Evolutionary conservation across 2,888 invertebrate species (phyloP), one percentile per base, ranked within the genome.

Genomic region (Panzeria rudis): DNA sequence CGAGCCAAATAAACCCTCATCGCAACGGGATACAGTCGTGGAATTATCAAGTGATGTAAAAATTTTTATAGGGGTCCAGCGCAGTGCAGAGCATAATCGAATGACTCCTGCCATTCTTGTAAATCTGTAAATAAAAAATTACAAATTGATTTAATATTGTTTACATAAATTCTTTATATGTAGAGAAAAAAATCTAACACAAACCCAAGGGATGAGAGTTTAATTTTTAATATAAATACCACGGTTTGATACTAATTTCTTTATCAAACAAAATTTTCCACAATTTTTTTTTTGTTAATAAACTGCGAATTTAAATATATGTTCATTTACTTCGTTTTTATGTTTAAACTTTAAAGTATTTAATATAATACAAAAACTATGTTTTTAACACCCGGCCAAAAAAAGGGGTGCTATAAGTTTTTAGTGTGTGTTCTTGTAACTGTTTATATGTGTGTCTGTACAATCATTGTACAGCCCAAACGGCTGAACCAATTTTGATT

Each of bases 71-170:
- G 23, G 23, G 0, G 15, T 3, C 47, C 6, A 20, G 41, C 23
- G 5, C 4, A 25, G 61, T 35, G 15, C 20, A 15, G 50, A 15
- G 15, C 11, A 17, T 1, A 32, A 13, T 13, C 50, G n/a, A 17
- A 41, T 59, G 29, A 52, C 59, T 52, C 38, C 47, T 69, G 62
- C 25, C 17, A 50, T 15, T 20, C 29, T 54, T 29, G 61, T 47
- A 47, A 52, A 41, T 41, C 52, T 66, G 25, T 47, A 72, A 80
- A 79, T 68, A 54, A 72, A 68, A 68, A 68, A 68, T 62, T 62
- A 82, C 77, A 82, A 78, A 82, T 78, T 78, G 62, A 68, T 85
- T 78, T 73, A 73, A 77, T 61, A 77, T 59, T 76, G 76, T 80
- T 80, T 52, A 66, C 71, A 80, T 61, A 68, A 71, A 54, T 61